These are phyloP conservation scores for Drosophila kambysellisi DNA, from an alignment of 2,888 invertebrate genomes.

Conservation along the genomic window DNA sequence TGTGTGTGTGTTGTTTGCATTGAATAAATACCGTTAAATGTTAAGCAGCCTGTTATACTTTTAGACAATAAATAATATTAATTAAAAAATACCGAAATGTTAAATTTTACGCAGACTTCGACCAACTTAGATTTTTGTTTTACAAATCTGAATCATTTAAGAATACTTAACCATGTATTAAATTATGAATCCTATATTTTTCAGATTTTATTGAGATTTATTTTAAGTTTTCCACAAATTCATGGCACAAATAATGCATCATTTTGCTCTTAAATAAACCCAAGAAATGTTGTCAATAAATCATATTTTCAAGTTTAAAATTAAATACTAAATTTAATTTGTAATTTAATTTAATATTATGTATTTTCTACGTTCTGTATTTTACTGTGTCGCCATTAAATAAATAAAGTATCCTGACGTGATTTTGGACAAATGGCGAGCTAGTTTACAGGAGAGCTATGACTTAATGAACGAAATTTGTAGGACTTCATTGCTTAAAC, in stretches of 20 bases:
- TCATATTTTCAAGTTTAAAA: background rate
- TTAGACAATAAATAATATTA: background rate
- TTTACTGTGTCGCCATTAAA: background rate
- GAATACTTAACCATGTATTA: background rate
- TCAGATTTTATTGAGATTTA: background rate
- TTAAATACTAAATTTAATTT: background rate
- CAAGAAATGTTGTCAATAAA: background rate
- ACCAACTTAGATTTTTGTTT: background rate
- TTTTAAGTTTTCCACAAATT: background rate
- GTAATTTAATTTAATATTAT: background rate
- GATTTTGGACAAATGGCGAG: slow-evolving; percentile 37
- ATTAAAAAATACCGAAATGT: background rate
- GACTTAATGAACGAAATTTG: slow-evolving; percentile 34
- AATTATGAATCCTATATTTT: background rate
- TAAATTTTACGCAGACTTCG: background rate
- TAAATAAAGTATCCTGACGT: slow-evolving; percentile 40
- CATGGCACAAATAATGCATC: background rate
- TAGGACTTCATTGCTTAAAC: slow-evolving; percentile 21
- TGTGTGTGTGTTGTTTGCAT: slow-evolving; percentile 7
- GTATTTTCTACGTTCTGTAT: background rate
- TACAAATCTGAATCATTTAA: background rate
- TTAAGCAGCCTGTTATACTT: slow-evolving; percentile 17
- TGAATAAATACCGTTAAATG: slow-evolving; percentile 4
- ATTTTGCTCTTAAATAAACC: background rate
- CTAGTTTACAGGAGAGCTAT: slow-evolving; percentile 20